These are phyloP conservation scores for Ceryle rudis DNA, from an alignment of 2,797 vertebrate species.

Conservation along the genomic window DNA sequence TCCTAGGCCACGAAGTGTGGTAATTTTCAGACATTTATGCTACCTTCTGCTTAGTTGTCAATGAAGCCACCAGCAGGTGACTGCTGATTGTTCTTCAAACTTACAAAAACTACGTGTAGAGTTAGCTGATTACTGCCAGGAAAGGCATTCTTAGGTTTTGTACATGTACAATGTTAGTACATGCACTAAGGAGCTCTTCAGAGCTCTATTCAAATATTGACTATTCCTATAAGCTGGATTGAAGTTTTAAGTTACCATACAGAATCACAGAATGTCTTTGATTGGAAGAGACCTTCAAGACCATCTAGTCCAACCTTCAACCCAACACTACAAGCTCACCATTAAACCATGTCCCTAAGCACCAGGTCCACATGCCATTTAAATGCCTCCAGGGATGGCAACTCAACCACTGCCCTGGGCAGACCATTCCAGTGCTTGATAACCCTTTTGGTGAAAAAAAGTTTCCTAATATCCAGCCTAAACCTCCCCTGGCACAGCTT, in stretches of 20 bases:
- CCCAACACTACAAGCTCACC: no score
- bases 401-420: no score
- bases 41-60: conserved; percentile 1
- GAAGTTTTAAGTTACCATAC: background rate
- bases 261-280: no score
- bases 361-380: no score
- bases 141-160: background rate
- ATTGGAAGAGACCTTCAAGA: no score
- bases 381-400: no score
- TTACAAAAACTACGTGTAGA: background rate
- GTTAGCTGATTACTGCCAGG: background rate
- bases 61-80: background rate
- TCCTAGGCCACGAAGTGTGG: background rate
- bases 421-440: no score
- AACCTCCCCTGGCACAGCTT: no score
- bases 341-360: no score
- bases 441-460: no score
- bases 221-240: background rate
- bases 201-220: background rate
- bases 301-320: no score
- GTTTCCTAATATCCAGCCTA: no score
- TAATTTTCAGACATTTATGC: background rate
- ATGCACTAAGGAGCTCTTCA: background rate
- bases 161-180: background rate
- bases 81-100: conserved; percentile 2